Evolutionary conservation across 2,113 vertebrate species (phyloP), one percentile per base, ranked within the genome.

Genomic region (Tragelaphus scriptus): DNA sequence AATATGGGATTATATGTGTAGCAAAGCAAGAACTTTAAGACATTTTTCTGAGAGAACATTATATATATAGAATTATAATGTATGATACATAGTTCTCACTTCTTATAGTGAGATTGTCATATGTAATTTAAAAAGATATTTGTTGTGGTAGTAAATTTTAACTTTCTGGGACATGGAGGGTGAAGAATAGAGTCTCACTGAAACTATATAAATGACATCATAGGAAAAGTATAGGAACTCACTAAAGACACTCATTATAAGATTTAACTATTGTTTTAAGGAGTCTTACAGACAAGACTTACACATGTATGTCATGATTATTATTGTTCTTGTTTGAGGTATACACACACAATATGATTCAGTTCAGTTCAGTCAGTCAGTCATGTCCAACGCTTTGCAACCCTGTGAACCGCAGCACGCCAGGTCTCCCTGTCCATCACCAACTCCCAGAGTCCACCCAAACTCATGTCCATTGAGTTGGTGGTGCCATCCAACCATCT

Each of bases 401-500:
- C 65, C 8, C n/a, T 5, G 0, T 71, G 19, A 71, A 71, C 9
- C 0, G 0, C 9, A 71, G n/a, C n/a, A 71, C 0, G 0, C 65
- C n/a, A 71, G n/a, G 65, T 1, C 65, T 71, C 65, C n/a, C 17
- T 71, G 65, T 71, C 19, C n/a, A 36, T 71, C 17, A 71, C 17
- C 17, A 71, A 71, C 19, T 71, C 4, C 9, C 5, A 0, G 65
- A 36, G 65, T 36, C 1, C 1, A 36, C 9, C 1, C n/a, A 71
- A 21, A 71, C 5, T 23, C 19, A 11, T 6, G 9, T 71, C n/a
- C 9, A 36, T 36, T 12, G 19, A 71, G 19, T 21, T 19, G 0
- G n/a, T 36, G 65, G 23, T 23, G n/a, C n/a, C 65, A 71, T 36
- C 65, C 65, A 71, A 12, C n/a, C 28, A 21, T 36, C 65, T 36